A percentile compares a stretch with the other conserved stretches of the same genome.
Conservation (phyloP, 2,797 vertebrate species). For the Phataginus tetradactyla region DNA sequence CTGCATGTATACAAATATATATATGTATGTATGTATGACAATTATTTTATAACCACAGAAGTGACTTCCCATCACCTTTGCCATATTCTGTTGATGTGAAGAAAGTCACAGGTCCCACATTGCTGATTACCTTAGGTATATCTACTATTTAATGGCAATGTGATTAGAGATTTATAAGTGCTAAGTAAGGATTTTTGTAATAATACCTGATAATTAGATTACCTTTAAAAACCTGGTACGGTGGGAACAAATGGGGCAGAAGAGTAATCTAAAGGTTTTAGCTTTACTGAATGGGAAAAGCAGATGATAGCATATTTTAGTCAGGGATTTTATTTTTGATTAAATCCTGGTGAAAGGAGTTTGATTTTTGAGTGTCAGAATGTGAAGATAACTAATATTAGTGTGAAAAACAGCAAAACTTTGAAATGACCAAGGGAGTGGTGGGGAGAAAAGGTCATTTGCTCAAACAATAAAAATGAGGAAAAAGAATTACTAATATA, state of each 20-base stretch:
- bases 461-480: not conserved
- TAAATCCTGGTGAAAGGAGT: not conserved
- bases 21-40: not conserved
- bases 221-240: not conserved
- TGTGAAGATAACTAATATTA: not conserved
- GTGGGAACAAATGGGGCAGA: not conserved
- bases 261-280: not conserved
- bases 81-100: not conserved
- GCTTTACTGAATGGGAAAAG: slow-evolving; percentile 1
- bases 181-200: slow-evolving; percentile 13
- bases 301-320: not conserved
- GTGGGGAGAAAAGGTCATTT: not conserved
- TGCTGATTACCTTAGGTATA: not conserved
- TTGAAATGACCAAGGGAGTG: not conserved
- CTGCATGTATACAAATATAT: not conserved
- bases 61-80: not conserved
- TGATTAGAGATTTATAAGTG: not conserved
- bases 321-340: not conserved
- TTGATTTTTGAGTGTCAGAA: slow-evolving; percentile 16
- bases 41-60: not conserved
- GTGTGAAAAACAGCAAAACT: not conserved
- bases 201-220: not conserved
- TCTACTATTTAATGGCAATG: not conserved
- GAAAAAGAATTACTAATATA: not conserved
- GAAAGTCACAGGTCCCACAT: not conserved